Evolutionary conservation across 2,797 vertebrate species (phyloP), one percentile per base, ranked within the genome.

Genomic region (Fundulus diaphanus): DNA sequence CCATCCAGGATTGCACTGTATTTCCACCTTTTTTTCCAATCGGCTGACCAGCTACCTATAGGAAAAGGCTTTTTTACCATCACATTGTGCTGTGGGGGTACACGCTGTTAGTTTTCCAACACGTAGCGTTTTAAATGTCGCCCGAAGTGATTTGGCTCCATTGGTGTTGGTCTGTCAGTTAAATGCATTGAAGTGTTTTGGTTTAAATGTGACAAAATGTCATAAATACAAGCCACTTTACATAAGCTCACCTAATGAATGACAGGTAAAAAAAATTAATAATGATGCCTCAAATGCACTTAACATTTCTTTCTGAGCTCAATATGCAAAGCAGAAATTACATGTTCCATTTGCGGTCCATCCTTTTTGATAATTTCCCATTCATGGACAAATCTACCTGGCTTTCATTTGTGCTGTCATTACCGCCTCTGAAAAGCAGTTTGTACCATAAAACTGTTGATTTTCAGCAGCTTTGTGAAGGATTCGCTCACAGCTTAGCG

Each of bases 401-500:
- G 33, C 49, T 73, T 76, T 79, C 24, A 48, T 67, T 82, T 77
- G 79, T 51, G 84, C 61, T 61, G 79, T 74, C 71, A 46, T 66
- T 67, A 68, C 48, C 22, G 48, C 40, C 11, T 76, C 15, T 44
- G 51, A 66, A 48, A 63, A 76, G 61, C 40, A 66, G 67, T 76
- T 85, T 75, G 22, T 79, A 54, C 31, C 12, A 24, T 22, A 83
- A 65, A 20, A 71, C 85, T 33, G 86, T 79, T 86, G 73, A 70
- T 89, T 86, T 89, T 91, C 82, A 70, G 74, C 20, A 69, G 71
- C 74, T 85, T 78, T 83, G 48, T 78, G 78, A 88, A 68, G 74
- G 70, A 70, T 70, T 80, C 82, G 29, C 66, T 49, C 82, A 63
- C 85, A 87, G 82, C 90, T 91, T 87, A 87, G 88, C 78, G 16